These are phyloP conservation scores for Marmota flaviventris DNA, from an alignment of 2,113 vertebrate genomes.

Conservation along the genomic window DNA sequence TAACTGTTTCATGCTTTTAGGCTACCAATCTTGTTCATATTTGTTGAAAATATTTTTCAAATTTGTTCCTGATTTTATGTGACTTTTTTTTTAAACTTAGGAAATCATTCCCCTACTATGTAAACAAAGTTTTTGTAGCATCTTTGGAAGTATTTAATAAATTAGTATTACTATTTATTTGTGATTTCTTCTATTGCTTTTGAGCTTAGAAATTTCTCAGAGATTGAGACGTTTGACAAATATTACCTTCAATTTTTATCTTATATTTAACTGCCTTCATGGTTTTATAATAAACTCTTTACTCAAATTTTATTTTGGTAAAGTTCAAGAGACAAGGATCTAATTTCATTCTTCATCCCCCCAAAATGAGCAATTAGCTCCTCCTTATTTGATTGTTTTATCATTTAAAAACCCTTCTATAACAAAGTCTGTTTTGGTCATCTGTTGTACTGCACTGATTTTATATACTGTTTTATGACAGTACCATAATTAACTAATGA, in stretches of 20 bases:
- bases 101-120: neutral
- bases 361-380: no score
- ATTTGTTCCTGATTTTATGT: neutral
- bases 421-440: no score
- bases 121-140: neutral
- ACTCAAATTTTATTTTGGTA: slow-evolving; percentile 16
- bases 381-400: no score
- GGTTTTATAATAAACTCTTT: neutral
- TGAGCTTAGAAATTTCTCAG: neutral
- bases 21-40: neutral
- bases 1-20: neutral
- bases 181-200: slow-evolving; percentile 13
- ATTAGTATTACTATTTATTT: neutral
- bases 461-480: no score
- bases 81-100: neutral
- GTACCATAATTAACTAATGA: no score
- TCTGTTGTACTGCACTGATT: no score
- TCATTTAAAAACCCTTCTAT: no score
- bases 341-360: no score
- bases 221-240: neutral
- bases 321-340: neutral
- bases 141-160: neutral
- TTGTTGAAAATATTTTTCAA: neutral
- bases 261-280: neutral
- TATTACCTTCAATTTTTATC: neutral